These are phyloP conservation scores for Strigamia crassipes DNA, from an alignment of 2,888 invertebrate species.

Conservation along the genomic window DNA sequence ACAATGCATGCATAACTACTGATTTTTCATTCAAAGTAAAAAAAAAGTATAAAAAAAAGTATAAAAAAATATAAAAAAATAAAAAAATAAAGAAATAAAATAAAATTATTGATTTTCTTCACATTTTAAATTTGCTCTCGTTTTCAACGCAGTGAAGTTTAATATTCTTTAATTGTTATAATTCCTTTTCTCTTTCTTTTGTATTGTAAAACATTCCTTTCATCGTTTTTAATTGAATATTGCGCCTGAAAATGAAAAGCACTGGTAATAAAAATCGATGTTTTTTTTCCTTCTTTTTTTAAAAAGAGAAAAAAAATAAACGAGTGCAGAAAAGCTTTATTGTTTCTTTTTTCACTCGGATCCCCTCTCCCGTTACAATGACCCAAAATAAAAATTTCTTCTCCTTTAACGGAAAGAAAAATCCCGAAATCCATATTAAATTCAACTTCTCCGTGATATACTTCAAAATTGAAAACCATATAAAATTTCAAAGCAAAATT, in stretches of 20 bases:
- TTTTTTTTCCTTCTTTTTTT: no score
- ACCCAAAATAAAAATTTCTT: neutral
- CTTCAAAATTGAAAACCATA: no score
- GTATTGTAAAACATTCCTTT: neutral
- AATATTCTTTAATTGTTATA: neutral
- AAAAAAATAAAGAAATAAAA: neutral
- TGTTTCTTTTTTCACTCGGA: neutral
- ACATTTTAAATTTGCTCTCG: neutral
- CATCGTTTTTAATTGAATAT: neutral
- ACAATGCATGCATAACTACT: constrained; percentile 10
- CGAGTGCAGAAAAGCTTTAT: neutral
- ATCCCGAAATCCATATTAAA: neutral
- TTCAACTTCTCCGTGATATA: neutral
- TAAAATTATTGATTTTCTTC: neutral
- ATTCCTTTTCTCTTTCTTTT: neutral
- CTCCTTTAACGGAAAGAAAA: neutral
- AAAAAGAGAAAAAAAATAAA: neutral
- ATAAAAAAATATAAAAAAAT: no score
- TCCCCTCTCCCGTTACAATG: neutral
- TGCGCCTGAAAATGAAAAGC: neutral
- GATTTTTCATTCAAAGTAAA: neutral
- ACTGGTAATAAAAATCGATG: constrained; percentile 2
- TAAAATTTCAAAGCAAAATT: no score
- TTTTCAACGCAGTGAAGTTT: neutral
- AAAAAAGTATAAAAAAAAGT: no score